Evolutionary conservation across 1,140 invertebrate species (phyloP), one percentile per base, ranked within the genome.

Genomic region (Drosophila nikananu): DNA sequence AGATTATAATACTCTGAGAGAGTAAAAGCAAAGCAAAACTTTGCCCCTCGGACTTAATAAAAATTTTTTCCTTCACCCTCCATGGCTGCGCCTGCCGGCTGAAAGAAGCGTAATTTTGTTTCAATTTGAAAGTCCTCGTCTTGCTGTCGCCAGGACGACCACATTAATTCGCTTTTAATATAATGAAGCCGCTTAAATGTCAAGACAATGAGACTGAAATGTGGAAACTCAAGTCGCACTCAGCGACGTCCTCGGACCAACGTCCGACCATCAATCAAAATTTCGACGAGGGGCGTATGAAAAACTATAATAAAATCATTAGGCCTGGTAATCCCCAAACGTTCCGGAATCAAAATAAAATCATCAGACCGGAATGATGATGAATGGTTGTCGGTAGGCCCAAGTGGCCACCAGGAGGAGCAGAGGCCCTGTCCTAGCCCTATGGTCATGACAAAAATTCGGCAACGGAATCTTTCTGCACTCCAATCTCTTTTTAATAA

Each of bases 281-380:
- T 42, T 61, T 55, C 42, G 41, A 59, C 52, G 27, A 81, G 58
- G 23, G 62, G 55, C 60, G 73, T 70, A 89, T 84, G 73, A 72
- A 49, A 71, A 87, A 89, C 84, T 89, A 87, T 87, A 87, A 87
- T 89, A 87, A 87, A 87, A 87, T 87, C 84, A 87, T 87, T 87
- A 89, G 84, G 84, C 51, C 77, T 68, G 73, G 86, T 87, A 87
- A 87, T 87, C 81, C 84, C 84, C 68, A 60, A 89, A 81, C 84
- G 81, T 89, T 89, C 68, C 74, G 51, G 86, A 84, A 89, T 89
- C 84, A 87, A 87, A 87, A 87, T 89, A 87, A 87, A 87, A 87
- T 84, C 84, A 87, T 87, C 84, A 74, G 84, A 35, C 84, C 68
- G 70, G 70, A 87, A 87, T 89, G 81, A 89, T 89, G 84, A 87